Base-by-base conservation (phyloP, 2,888 invertebrate genomes). In the Limenitis arthemis region DNA sequence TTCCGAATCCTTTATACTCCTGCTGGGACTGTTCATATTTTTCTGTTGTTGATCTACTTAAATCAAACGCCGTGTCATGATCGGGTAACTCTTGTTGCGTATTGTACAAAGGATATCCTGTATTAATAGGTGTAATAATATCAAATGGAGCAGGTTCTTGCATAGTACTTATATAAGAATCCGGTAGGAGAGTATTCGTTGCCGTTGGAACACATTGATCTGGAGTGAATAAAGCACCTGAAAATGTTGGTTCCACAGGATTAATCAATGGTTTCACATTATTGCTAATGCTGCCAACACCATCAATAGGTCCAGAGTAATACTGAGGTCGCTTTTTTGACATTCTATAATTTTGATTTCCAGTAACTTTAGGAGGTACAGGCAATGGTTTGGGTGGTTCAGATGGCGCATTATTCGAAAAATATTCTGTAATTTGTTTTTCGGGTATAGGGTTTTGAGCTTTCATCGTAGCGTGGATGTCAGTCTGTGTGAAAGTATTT, bases 241-340 rank as follows among this genome's bases (percentile, higher is more conserved):
- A 72, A 53, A 76, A 79, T 47, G 66, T 61, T 7, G 70, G 58
- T 40, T 67, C 68, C 7, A 71, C 61, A 28, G 73, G 61, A 39
- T 73, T 66, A 49, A 84, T 61, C 8, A 72, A 58, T 33, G 84
- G 82, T 61, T 79, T 83, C 0, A 77, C 60, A 61, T 77, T 79
- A 59, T 80, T 84, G 54, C 78, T 82, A 36, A 83, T 79, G 60
- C 70, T 66, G 38, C 82, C 83, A 28, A 83, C 61, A 3, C 83
- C 83, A 65, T 78, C 82, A 12, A 87, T 85, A 5, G 87, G 86
- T 4, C 87, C 87, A 0, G 86, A 75, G 59, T 87, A 87, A 62
- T 86, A 87, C 51, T 86, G 84, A 0, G 83, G 85, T 47, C 73
- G 68, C 61, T 81, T 86, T 51, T 84, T 85, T 2, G 68, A 72